phyloP scores from a whole-genome alignment of 2,113 vertebrate genomes.

The Nibea albiflora region DNA sequence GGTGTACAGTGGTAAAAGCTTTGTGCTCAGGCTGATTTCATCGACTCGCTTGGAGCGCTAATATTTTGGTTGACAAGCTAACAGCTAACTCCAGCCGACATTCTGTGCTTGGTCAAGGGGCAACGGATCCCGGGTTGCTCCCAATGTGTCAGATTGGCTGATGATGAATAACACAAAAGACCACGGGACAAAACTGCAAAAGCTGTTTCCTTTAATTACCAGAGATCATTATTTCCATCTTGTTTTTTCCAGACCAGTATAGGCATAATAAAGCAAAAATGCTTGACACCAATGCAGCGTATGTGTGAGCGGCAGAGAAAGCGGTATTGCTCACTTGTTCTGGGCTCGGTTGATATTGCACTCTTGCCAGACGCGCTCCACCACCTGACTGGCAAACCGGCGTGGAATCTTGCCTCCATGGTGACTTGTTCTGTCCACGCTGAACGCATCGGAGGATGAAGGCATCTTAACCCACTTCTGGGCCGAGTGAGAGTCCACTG shows the following conservation, averaged over 20 bases:
- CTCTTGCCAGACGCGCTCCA: constrained; percentile 98
- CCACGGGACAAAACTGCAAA: constrained; percentile 32
- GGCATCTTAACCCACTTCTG: constrained; percentile 96
- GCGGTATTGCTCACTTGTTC: constrained; percentile 85
- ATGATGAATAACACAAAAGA: constrained; percentile 55
- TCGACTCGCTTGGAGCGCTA: constrained; percentile 49
- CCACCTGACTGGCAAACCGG: constrained; percentile 92
- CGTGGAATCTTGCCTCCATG: constrained; percentile 96
- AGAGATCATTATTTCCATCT: not conserved
- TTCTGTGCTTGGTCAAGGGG: constrained; percentile 66
- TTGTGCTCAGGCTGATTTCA: constrained; percentile 42
- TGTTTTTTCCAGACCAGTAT: not conserved
- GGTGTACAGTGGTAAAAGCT: constrained; percentile 18
- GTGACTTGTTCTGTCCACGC: constrained; percentile 92
- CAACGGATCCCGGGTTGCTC: constrained; percentile 59
- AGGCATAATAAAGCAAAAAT: not conserved
- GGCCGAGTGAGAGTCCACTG: constrained; percentile 94
- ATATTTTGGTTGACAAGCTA: constrained; percentile 59
- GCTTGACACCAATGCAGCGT: not conserved
- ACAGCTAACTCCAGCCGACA: constrained; percentile 61
- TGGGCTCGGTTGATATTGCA: constrained; percentile 97
- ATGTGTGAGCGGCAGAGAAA: not conserved
- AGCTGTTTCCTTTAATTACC: constrained; percentile 28
- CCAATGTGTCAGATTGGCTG: constrained; percentile 69
- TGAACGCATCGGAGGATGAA: constrained; percentile 91